Evolutionary conservation across 1,140 invertebrate species (phyloP).

Genomic region (Choristoneura fumiferana): DNA sequence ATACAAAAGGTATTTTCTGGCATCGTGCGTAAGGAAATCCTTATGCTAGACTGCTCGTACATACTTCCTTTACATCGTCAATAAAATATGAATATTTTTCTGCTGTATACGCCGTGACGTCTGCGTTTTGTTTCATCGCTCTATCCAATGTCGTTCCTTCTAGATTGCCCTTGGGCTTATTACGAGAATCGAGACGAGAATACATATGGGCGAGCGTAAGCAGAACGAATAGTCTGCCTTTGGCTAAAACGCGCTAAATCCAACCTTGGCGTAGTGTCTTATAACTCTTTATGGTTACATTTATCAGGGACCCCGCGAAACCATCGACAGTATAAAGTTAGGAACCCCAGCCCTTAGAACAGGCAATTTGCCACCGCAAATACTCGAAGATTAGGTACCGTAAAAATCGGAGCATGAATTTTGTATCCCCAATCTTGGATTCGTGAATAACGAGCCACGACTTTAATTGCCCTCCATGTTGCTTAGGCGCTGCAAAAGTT

Average conservation of each 20-base stretch:
- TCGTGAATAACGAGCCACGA: background rate
- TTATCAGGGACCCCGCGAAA: background rate
- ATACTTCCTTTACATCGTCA: conserved; percentile 27
- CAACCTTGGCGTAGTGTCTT: conserved; percentile 26
- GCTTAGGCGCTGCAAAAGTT: conserved; percentile 1
- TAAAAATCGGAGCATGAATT: conserved; percentile 6
- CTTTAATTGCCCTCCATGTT: background rate
- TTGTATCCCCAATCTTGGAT: background rate
- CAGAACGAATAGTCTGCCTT: conserved; percentile 31
- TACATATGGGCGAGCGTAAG: conserved; percentile 35
- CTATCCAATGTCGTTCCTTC: conserved; percentile 41
- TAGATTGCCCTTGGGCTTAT: conserved; percentile 46
- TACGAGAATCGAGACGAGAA: conserved; percentile 33
- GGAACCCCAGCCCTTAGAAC: background rate
- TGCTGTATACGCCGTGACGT: conserved; percentile 21
- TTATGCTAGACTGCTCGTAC: conserved; percentile 2
- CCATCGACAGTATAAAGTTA: background rate
- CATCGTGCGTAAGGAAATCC: background rate
- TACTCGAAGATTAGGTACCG: conserved; percentile 5
- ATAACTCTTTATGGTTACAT: conserved; percentile 24
- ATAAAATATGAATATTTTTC: conserved; percentile 41
- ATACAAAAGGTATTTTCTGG: background rate
- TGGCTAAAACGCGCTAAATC: conserved; percentile 30
- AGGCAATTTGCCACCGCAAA: conserved; percentile 4
- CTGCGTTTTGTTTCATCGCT: conserved; percentile 37